phyloP scores from a whole-genome alignment of 2,797 vertebrate species.

The Clarias pachynema region DNA sequence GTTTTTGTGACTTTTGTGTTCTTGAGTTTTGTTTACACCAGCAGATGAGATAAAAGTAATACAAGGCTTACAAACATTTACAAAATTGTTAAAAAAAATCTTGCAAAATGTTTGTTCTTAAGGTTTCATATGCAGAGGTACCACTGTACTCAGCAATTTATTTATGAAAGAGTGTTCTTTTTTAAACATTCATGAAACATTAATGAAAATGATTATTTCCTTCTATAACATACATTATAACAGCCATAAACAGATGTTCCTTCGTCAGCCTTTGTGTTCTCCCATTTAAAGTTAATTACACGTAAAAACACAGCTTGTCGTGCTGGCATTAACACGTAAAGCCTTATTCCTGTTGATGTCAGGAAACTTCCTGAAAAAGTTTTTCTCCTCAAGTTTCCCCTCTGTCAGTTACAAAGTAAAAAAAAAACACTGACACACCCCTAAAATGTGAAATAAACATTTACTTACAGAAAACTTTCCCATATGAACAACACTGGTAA shows the following conservation, averaged over 20 bases:
- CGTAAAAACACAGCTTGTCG: not conserved
- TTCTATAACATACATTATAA: not conserved
- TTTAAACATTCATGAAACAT: not conserved
- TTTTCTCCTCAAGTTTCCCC: not conserved
- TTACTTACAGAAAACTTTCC: not conserved
- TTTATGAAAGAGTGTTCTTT: not conserved
- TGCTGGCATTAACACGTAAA: not conserved
- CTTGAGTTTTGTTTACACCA: too few species aligned
- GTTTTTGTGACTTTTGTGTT: too few species aligned
- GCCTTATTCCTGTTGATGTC: not conserved
- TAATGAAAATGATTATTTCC: not conserved
- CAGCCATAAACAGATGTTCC: not conserved
- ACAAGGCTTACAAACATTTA: too few species aligned
- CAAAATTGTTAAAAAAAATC: too few species aligned
- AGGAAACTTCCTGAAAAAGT: not conserved
- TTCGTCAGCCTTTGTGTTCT: not conserved
- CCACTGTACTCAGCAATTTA: not conserved
- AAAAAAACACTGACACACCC: not conserved
- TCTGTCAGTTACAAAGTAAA: not conserved
- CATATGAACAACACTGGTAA: not conserved
- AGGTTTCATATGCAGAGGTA: too few species aligned
- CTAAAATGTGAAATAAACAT: not conserved
- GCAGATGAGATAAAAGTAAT: too few species aligned
- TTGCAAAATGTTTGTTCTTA: too few species aligned
- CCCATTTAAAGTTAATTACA: not conserved